These are phyloP conservation scores for Cyrtorhinus lividipennis DNA, from an alignment of 1,140 invertebrate genomes.

Conservation along the genomic window DNA sequence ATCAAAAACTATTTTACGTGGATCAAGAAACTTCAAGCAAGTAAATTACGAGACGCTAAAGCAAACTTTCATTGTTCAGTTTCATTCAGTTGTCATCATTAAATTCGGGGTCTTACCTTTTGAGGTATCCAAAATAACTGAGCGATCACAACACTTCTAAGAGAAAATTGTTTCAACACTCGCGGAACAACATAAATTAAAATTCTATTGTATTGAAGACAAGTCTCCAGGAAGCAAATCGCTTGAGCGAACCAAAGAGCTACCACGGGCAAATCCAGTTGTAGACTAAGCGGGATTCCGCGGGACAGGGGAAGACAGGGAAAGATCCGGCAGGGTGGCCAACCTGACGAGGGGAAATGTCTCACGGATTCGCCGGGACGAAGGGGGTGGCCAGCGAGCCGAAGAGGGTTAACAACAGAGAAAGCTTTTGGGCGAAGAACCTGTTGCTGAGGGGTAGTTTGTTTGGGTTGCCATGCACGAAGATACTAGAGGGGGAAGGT, in stretches of 20 bases:
- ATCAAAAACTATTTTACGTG: no score
- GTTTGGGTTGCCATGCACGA: slow-evolving; percentile 4
- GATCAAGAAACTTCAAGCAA: no score
- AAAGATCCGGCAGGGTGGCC: slow-evolving; percentile 1
- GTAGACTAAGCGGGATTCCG: background rate
- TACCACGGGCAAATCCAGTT: background rate
- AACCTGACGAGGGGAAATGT: background rate
- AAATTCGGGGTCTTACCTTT: no score
- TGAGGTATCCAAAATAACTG: slow-evolving; percentile 18
- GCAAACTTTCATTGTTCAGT: no score
- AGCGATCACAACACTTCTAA: background rate
- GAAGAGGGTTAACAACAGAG: no score
- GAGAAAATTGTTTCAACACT: background rate
- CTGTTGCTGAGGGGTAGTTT: slow-evolving; percentile 3
- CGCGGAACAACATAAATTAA: background rate
- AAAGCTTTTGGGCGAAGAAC: background rate
- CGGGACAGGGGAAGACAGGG: background rate
- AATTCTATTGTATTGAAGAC: no score
- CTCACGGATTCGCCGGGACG: background rate
- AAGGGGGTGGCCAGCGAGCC: no score
- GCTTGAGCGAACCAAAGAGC: background rate
- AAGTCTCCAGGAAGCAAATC: background rate
- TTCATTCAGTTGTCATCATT: no score
- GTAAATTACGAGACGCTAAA: no score
- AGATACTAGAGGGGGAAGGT: no score